Percentiles rank a stretch among this genome's conserved stretches.
Conservation (phyloP, 1,140 invertebrate genomes). For the Drosophila tani region DNA sequence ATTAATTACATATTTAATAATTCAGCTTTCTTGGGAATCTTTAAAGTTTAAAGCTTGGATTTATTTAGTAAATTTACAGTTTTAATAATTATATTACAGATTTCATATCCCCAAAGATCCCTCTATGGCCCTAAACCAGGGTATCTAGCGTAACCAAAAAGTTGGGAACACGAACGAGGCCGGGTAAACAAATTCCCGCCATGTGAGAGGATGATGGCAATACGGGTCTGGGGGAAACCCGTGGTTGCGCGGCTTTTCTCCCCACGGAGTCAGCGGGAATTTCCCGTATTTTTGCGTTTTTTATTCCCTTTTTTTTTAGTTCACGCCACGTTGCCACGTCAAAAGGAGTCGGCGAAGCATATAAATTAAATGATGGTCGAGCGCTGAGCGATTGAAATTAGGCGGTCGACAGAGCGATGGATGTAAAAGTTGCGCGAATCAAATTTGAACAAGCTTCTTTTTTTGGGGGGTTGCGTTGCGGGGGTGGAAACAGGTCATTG, state of each 20-base stretch:
- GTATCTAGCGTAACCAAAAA: conserved; percentile 2
- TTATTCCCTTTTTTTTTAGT: conserved; percentile 19
- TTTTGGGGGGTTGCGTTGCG: not conserved
- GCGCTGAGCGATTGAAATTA: conserved; percentile 72
- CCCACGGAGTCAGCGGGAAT: conserved; percentile 32
- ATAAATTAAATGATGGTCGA: conserved; percentile 77
- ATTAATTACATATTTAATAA: too few relatives aligned
- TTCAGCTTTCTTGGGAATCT: too few relatives aligned
- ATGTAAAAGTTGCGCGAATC: conserved; percentile 44
- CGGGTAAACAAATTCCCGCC: conserved; percentile 53
- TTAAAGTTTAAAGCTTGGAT: too few relatives aligned
- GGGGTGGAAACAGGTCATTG: conserved; percentile 41
- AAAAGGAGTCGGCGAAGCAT: conserved; percentile 72
- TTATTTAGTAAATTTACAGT: too few relatives aligned
- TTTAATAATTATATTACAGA: not conserved
- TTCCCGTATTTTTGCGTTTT: conserved; percentile 47
- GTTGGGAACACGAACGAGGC: conserved; percentile 14
- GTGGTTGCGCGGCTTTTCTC: conserved; percentile 53
- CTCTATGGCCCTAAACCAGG: not conserved
- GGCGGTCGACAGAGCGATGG: conserved; percentile 36
- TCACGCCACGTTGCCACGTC: conserved; percentile 50
- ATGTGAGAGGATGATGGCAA: conserved; percentile 48
- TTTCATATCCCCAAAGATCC: not conserved
- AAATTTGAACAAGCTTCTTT: conserved; percentile 40
- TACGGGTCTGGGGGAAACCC: conserved; percentile 13